Percentiles rank a stretch among this genome's conserved stretches.
Evolutionary conservation across 2,113 vertebrate genomes (phyloP).

Genomic region (Myiopsitta monachus): DNA sequence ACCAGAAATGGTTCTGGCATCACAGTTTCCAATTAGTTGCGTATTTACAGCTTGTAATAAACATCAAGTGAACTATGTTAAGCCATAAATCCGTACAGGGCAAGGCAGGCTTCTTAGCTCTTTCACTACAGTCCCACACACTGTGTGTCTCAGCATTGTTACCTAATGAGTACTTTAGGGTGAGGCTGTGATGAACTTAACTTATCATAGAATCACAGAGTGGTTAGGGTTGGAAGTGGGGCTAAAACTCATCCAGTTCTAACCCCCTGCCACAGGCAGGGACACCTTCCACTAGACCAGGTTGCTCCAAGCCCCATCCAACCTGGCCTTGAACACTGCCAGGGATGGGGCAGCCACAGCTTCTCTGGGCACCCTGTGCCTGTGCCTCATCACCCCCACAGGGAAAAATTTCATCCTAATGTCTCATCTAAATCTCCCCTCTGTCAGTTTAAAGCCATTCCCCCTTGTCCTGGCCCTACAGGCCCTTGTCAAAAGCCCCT

Average conservation of each 20-base stretch:
- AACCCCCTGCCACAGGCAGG: background rate
- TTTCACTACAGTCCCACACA: background rate
- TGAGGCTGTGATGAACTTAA: background rate
- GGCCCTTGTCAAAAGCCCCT: background rate
- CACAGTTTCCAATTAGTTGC: background rate
- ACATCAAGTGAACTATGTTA: background rate
- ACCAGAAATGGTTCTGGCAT: background rate
- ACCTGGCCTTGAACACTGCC: background rate
- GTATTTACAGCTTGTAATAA: background rate
- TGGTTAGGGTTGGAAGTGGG: background rate
- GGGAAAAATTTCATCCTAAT: background rate
- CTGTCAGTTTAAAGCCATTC: background rate
- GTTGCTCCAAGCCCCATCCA: background rate
- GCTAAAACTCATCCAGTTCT: background rate
- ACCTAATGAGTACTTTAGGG: rapidly evolving
- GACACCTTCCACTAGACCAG: background rate
- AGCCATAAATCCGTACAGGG: background rate
- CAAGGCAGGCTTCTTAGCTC: background rate
- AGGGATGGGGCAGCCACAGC: background rate
- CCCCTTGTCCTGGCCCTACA: background rate
- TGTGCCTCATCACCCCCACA: background rate
- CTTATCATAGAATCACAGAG: background rate
- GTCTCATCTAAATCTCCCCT: background rate
- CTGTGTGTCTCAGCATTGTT: rapidly evolving
- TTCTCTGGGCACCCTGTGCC: background rate